These are phyloP conservation scores for Holothuria glaberrima DNA, from an alignment of 35 echinoderm and acorn worm genomes.

Conservation along the genomic window DNA sequence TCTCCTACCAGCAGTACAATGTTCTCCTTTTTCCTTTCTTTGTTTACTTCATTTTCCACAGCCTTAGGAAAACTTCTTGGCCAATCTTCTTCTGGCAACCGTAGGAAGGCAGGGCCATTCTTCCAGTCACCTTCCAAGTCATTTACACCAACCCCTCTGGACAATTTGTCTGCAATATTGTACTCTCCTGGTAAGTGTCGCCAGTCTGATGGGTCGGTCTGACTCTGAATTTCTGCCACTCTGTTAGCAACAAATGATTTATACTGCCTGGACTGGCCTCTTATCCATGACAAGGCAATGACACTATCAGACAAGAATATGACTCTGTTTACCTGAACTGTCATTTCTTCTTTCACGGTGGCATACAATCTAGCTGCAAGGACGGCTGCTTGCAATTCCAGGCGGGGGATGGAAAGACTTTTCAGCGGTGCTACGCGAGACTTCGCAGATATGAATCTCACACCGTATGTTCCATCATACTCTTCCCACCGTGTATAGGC, in stretches of 20 bases:
- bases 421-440: constrained; percentile 56
- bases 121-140: constrained; percentile 57
- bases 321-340: constrained; percentile 1
- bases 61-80: constrained; percentile 33
- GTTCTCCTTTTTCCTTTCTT: constrained; percentile 61
- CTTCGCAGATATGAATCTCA: constrained; percentile 16
- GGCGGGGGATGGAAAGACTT: constrained; percentile 36
- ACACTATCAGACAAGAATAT: constrained; percentile 66
- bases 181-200: constrained; percentile 62
- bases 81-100: constrained; percentile 57
- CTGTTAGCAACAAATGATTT: constrained; percentile 77
- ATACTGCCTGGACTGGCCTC: constrained; percentile 52
- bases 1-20: constrained; percentile 26
- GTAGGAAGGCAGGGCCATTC: constrained; percentile 66
- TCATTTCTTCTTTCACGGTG: constrained; percentile 35
- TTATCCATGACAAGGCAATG: constrained; percentile 67
- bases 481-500: constrained; percentile 9
- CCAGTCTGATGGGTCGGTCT: constrained; percentile 66
- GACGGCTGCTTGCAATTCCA: constrained; percentile 57
- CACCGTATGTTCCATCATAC: not conserved
- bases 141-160: constrained; percentile 44
- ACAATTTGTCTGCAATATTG: constrained; percentile 74
- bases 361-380: constrained; percentile 44
- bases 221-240: constrained; percentile 67
- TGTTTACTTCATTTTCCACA: constrained; percentile 31